Conservation (phyloP, 2,888 invertebrate genomes). For the Empis livida region DNA sequence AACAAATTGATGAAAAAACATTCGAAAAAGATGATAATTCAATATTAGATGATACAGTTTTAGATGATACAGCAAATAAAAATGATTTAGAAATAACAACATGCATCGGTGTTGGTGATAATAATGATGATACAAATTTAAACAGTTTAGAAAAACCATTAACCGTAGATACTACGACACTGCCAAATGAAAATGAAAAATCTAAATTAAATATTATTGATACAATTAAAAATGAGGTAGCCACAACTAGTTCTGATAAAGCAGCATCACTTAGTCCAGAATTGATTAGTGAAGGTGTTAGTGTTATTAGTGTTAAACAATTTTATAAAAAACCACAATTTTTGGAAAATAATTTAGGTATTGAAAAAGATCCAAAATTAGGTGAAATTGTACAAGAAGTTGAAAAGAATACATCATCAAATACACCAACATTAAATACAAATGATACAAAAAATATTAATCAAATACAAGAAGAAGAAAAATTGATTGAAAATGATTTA, state of each 20-base stretch:
- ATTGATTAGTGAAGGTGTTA: conserved; percentile 31
- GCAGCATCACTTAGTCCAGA: conserved; percentile 32
- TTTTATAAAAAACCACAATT: conserved; percentile 36
- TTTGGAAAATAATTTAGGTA: conserved; percentile 34
- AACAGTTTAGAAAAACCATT: conserved; percentile 9
- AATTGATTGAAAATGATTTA: not conserved
- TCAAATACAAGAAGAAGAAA: not conserved
- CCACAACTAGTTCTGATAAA: conserved; percentile 17
- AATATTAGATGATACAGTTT: not conserved
- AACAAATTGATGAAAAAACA: not conserved
- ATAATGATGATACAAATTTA: not conserved
- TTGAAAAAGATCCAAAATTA: conserved; percentile 35
- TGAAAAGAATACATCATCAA: not conserved
- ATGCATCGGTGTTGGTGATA: not conserved
- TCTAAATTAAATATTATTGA: conserved; percentile 9
- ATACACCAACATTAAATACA: not conserved
- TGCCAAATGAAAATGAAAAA: not conserved
- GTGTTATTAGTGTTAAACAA: conserved; percentile 34
- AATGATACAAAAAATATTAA: not conserved
- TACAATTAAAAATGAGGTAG: conserved; percentile 5
- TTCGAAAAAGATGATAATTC: not conserved
- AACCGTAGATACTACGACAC: conserved; percentile 7
- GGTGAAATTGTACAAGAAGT: conserved; percentile 33
- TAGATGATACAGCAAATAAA: not conserved
- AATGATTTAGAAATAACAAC: not conserved